phyloP scores from a whole-genome alignment of 1,140 invertebrate genomes.

The Caenorhabditis remanei region DNA sequence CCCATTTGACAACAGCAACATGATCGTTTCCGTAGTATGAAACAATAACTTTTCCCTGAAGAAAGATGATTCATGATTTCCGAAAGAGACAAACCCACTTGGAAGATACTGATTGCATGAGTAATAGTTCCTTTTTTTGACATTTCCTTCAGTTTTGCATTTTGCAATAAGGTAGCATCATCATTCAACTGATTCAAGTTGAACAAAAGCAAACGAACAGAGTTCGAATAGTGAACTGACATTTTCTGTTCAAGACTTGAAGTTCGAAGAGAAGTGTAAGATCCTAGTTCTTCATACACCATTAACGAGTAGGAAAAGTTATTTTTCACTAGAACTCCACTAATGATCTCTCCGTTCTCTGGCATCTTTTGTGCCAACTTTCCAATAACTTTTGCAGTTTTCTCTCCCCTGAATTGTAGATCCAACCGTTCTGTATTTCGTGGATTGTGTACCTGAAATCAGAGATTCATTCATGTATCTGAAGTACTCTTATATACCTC shows the following conservation, averaged over 20 bases:
- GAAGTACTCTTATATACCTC: slow-evolving; percentile 78
- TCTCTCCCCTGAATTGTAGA: slow-evolving; percentile 94
- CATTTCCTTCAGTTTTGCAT: slow-evolving; percentile 78
- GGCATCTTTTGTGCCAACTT: slow-evolving; percentile 68
- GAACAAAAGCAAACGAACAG: slow-evolving; percentile 85
- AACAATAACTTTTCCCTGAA: slow-evolving; percentile 65
- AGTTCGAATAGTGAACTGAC: slow-evolving; percentile 88
- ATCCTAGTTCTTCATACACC: slow-evolving; percentile 88
- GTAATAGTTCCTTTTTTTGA: not conserved
- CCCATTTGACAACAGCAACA: slow-evolving; percentile 83
- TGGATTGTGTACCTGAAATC: slow-evolving; percentile 87
- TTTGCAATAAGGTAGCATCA: slow-evolving; percentile 82
- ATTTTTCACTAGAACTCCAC: slow-evolving; percentile 93
- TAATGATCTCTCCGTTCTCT: slow-evolving; percentile 85
- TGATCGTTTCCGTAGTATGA: slow-evolving; percentile 49
- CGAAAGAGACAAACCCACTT: slow-evolving; percentile 85
- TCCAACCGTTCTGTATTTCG: slow-evolving; percentile 93
- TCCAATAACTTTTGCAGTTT: slow-evolving; percentile 89
- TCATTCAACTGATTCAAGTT: slow-evolving; percentile 88
- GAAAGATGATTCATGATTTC: slow-evolving; percentile 81
- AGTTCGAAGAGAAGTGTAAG: slow-evolving; percentile 95
- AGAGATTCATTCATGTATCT: not conserved
- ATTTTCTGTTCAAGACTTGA: slow-evolving; percentile 91
- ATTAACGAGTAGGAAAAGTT: slow-evolving; percentile 99
- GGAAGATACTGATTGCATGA: slow-evolving; percentile 79